Base-by-base conservation (phyloP, 92 coral and sea anemone genomes). In the Plumapathes pennacea region DNA sequence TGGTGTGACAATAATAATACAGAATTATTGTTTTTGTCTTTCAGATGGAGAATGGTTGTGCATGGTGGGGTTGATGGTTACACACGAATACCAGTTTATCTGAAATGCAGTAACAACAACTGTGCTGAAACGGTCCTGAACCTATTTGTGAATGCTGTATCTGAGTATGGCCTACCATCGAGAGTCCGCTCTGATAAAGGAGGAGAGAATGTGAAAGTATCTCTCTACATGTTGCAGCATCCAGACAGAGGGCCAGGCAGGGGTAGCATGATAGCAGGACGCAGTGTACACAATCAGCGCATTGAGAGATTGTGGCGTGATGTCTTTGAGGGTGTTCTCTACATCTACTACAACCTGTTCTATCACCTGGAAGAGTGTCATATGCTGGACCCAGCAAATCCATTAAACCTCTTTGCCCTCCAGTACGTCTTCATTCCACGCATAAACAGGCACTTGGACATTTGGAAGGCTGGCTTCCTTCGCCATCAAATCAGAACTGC, bases 181-280 rank as follows among this genome's bases (percentile, higher is more conserved):
- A 74, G 88, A 56, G 88, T 83, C 22, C 33, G 71, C 10, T 57
- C 77, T 17, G 78, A 82, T 41, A 74, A 82, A 42, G 83, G 83
- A 31, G 89, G 83, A 25, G 89, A 83, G 50, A 76, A 69, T 50
- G 57, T 55, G 5, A 47, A 9, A 13, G 84, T 76, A 10, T 74
- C 84, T 4, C 47, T 53, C 32, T 74, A 20, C 48, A 76, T 83
- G 80, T 46, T 81, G 23, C 26, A 59, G 21, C 67, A 74, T 66
- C 72, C 88, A 6, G 40, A 26, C 15, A 23, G 82, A 24, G 88
- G 88, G 10, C 82, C 82, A 34, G 83, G 82, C 18, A 46, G 78
- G 21, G 88, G 83, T 18, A 74, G 88, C 55, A 74, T 81, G 82
- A 67, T 81, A 5, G 62, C 59, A 21, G 82, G 88, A 4, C 36